phyloP scores from a whole-genome alignment of 2,113 vertebrate species.

The Parotia lawesii region DNA sequence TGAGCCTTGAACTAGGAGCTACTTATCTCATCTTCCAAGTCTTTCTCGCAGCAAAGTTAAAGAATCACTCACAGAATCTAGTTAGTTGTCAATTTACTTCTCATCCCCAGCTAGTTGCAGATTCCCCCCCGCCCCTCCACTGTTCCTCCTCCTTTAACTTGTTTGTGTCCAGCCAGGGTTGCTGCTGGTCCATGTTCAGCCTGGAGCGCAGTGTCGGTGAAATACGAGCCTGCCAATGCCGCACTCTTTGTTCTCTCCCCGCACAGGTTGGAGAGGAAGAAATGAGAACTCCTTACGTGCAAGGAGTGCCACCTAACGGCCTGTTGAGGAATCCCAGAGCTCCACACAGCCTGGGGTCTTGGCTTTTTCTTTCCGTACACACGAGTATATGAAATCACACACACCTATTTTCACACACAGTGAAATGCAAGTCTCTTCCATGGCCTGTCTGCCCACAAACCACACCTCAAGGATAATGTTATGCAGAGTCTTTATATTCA shows the following conservation, averaged over 20 bases:
- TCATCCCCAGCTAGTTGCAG: neutral
- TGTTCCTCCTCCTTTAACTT: neutral
- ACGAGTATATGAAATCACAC: accelerated
- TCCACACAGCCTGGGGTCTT: accelerated
- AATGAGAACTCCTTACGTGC: neutral
- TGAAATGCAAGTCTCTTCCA: neutral
- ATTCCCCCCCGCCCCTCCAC: accelerated
- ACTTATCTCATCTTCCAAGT: neutral
- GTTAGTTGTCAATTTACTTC: neutral
- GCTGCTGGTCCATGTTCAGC: neutral
- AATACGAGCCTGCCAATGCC: neutral
- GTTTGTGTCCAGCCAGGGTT: neutral
- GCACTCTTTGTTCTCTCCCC: neutral
- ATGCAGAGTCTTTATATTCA: neutral
- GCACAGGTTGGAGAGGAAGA: neutral
- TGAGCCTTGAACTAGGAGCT: neutral
- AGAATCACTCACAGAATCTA: neutral
- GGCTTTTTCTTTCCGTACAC: accelerated
- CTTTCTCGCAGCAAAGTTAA: neutral
- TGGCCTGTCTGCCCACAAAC: neutral
- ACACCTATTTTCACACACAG: accelerated
- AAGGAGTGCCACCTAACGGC: constrained; percentile 22
- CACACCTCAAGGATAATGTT: neutral
- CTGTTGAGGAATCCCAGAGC: neutral
- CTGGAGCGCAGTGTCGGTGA: neutral